Base-by-base conservation (phyloP, 2,888 invertebrate genomes). In the Pollenia labialis region DNA sequence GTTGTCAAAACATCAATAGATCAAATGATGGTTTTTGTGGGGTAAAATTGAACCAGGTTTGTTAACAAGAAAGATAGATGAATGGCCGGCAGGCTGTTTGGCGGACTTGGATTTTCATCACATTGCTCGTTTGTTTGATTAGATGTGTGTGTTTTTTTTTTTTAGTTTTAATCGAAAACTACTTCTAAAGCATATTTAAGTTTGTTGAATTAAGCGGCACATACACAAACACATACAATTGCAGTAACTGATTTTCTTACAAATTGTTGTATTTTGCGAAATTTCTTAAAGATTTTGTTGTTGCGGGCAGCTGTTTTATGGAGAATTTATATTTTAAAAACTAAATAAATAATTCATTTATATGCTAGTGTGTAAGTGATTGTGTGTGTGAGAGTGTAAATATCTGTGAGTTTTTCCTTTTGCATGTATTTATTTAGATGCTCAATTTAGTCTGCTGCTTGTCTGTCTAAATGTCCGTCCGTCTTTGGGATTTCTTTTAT, bases 401-500 rank as follows among this genome's bases (percentile, higher is more conserved):
- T 66, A n/a, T 14, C 50, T 60, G 44, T 14, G 16, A 48, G 0
- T 58, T 58, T 32, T 40, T 40, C 4, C 42, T 6, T 58, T 52
- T 76, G 32, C 52, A 56, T 48, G 42, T 54, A 64, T 68, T 46
- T 52, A 71, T 44, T 11, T 71, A 62, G 42, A 44, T 44, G 75
- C 42, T 66, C 68, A 77, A 69, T 71, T 81, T 66, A 60, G 85
- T 85, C 81, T 81, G 76, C 48, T 44, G 69, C 16, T 71, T 46
- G 76, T 76, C 76, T 77, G 64, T 64, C 71, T 18, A 44, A 32
- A 44, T 72, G 81, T 74, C 64, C 48, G 54, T 76, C 54, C 9
- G 23, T 46, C 12, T 3, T 52, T 58, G 2, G 18, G 54, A n/a
- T 64, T 40, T 62, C 12, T 23, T 50, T 32, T 64, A 18, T 48